These are phyloP conservation scores for Drosophila macrospina DNA, from an alignment of 2,888 invertebrate species.

Conservation along the genomic window DNA sequence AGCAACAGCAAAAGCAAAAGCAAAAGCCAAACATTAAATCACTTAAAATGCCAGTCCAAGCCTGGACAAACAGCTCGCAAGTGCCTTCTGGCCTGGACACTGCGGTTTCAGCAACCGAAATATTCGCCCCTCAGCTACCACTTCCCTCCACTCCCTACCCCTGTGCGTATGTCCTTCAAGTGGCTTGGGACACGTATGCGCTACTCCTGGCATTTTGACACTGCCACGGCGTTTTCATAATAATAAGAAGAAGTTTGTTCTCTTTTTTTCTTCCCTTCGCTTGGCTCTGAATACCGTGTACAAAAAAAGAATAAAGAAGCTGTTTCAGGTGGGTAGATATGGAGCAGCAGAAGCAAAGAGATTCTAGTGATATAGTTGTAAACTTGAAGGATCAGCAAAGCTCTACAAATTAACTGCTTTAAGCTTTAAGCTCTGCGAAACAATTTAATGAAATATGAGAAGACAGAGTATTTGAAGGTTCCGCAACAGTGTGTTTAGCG, in stretches of 20 bases:
- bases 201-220: conserved; percentile 49
- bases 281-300: conserved; percentile 15
- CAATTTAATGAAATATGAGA: neutral
- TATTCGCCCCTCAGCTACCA: neutral
- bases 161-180: conserved; percentile 18
- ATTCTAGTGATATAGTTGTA: neutral
- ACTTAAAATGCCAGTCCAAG: conserved; percentile 77
- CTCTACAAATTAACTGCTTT: neutral
- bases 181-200: conserved; percentile 29
- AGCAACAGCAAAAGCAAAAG: conserved; percentile 66
- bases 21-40: conserved; percentile 81
- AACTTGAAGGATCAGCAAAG: neutral
- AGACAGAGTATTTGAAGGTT: conserved; percentile 5
- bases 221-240: conserved; percentile 54
- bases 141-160: neutral
- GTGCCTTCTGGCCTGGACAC: conserved; percentile 33
- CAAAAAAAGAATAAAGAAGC: neutral
- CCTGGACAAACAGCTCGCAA: conserved; percentile 65
- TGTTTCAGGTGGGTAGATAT: neutral
- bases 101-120: conserved; percentile 12
- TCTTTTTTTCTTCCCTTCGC: conserved; percentile 17
- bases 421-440: neutral
- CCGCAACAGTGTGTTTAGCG: neutral
- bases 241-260: conserved; percentile 50
- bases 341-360: no score